These are phyloP conservation scores for Catalaphyllia jardinei DNA, from an alignment of 64 coral and sea anemone genomes.

Conservation along the genomic window DNA sequence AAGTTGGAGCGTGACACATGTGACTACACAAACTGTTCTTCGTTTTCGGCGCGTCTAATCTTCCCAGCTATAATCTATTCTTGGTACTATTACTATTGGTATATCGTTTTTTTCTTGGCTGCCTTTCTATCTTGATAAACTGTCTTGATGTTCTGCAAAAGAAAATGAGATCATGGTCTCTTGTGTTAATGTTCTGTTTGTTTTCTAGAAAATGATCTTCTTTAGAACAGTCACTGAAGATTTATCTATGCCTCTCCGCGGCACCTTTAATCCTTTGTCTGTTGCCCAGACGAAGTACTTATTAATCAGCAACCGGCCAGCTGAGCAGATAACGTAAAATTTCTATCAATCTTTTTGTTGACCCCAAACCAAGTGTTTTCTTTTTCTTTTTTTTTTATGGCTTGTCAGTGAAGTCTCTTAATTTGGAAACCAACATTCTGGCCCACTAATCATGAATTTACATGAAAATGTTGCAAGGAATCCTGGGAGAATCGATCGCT, in stretches of 20 bases:
- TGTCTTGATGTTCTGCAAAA: not conserved
- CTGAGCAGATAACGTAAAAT: not conserved
- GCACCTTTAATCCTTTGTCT: not conserved
- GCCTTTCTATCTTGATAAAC: no score
- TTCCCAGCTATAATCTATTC: no score
- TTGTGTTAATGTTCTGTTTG: no score
- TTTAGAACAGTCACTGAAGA: no score
- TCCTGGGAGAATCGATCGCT: not conserved
- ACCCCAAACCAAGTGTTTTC: not conserved
- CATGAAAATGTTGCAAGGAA: slow-evolving; percentile 14
- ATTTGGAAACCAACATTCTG: not conserved
- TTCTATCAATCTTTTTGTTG: not conserved
- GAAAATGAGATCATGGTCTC: no score
- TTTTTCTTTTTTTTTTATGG: not conserved
- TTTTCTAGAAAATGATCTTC: no score
- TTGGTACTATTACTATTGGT: no score
- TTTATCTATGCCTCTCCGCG: not conserved
- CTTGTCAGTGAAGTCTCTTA: not conserved
- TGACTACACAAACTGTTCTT: no score
- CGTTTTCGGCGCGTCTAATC: no score
- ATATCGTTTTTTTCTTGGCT: no score
- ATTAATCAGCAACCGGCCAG: not conserved
- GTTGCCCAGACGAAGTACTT: not conserved
- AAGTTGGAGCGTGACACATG: no score
- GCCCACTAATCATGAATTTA: not conserved